Conservation (phyloP, 2,113 vertebrate genomes). For the Nesogale talazaci region DNA sequence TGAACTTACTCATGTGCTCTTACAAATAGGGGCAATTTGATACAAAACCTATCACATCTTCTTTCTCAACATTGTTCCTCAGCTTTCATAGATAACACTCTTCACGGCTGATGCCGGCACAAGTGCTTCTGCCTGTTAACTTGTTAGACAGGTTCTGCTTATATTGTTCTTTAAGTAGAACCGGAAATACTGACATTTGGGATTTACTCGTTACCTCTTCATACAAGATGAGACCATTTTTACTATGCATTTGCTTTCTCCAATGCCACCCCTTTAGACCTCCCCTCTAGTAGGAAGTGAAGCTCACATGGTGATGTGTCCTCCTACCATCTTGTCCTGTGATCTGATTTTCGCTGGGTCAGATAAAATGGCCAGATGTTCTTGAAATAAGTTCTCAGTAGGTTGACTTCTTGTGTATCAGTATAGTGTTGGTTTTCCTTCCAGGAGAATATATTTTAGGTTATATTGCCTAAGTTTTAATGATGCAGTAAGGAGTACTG, state of each 20-base stretch:
- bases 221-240: background rate
- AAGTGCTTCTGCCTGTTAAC: background rate
- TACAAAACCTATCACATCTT: no score
- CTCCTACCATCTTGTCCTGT: background rate
- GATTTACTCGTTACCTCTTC: background rate
- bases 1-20: no score
- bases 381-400: background rate
- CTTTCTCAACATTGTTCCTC: no score
- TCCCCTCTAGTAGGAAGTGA: background rate
- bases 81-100: no score
- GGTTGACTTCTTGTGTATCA: background rate
- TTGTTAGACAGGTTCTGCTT: background rate
- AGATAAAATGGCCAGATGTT: background rate
- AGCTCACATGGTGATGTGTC: background rate
- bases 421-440: background rate
- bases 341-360: background rate
- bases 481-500: background rate
- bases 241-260: background rate
- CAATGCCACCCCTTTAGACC: background rate
- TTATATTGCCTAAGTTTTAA: conserved; percentile 3
- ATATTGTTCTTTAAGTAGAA: background rate
- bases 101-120: background rate
- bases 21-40: no score
- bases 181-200: background rate
- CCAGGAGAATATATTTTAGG: background rate